phyloP scores from a whole-genome alignment of 1,140 invertebrate species.

The Latrodectus geometricus region DNA sequence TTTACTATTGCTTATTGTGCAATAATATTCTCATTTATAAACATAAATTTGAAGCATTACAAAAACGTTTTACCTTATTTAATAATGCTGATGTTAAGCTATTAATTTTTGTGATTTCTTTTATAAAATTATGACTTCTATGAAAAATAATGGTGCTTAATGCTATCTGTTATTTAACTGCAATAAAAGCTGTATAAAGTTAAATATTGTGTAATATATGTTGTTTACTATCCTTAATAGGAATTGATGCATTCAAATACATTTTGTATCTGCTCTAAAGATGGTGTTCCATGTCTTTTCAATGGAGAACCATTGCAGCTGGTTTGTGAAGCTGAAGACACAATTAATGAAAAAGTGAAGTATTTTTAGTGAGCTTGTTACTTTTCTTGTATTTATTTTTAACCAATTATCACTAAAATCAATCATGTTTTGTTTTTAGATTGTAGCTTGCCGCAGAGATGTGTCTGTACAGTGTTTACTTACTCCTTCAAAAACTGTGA shows the following conservation, averaged over 20 bases:
- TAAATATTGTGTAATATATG: background rate
- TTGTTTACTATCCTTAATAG: background rate
- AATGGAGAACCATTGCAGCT: conserved; percentile 30
- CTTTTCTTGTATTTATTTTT: too few species aligned
- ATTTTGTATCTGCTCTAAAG: conserved; percentile 12
- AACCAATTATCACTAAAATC: background rate
- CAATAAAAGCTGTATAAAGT: background rate
- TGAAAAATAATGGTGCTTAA: too few species aligned
- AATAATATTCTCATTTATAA: too few species aligned
- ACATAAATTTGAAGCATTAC: too few species aligned
- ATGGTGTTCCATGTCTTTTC: conserved; percentile 32
- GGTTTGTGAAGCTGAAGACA: conserved; percentile 45
- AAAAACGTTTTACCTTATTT: too few species aligned
- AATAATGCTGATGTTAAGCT: too few species aligned
- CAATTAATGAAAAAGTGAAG: conserved; percentile 24
- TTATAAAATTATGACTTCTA: too few species aligned
- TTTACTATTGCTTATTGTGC: too few species aligned
- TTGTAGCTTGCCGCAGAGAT: conserved; percentile 14
- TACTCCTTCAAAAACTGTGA: conserved; percentile 79
- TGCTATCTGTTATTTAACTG: too few species aligned
- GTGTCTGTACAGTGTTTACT: conserved; percentile 19
- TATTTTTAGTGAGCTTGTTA: too few species aligned
- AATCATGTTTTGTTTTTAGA: conserved; percentile 10
- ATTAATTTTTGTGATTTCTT: too few species aligned
- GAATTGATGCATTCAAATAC: conserved; percentile 16